Evolutionary conservation across 2,888 invertebrate species (phyloP), one percentile per base, ranked within the genome.

Genomic region (Alentia gelatinosa): DNA sequence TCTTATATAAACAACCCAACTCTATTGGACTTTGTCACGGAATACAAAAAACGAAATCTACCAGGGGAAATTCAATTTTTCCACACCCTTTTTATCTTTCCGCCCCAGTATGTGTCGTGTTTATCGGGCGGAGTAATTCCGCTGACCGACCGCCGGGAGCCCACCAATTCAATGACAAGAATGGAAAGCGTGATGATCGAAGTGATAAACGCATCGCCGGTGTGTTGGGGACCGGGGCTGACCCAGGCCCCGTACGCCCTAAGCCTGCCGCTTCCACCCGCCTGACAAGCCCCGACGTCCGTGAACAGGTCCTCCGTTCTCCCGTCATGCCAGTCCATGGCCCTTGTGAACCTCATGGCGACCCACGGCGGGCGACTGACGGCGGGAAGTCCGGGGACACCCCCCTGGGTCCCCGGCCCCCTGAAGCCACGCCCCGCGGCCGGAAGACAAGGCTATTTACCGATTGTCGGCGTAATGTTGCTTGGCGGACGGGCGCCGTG

Each of bases 101-200:
- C 39, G 37, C 79, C 23, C 79, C 37, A 19, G 37, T 39, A 39
- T 79, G 79, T 79, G 35, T 79, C 79, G 79, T 39, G 79, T 79
- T 79, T 79, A 37, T 37, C 37, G 37, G 37, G 37, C 7, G 35
- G 3, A 26, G 39, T 79, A 39, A 79, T 79, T 79, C 75, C 30
- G 30, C 37, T 12, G 12, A 1, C 35, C 37, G 15, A 23, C 15
- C 39, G 35, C 37, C 79, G 15, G 37, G 39, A 35, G 37, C 37
- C 79, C n/a, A 23, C 37, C 35, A 79, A 79, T 79, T 79, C 79
- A 79, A 79, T 79, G 79, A 79, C 39, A 79, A 79, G 79, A 79
- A 79, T 79, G 79, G 79, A 19, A 39, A 79, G 79, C 79, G 79
- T 79, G 79, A 79, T 79, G 79, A 79, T 39, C 37, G 79, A 39